Evolutionary conservation across 2,888 invertebrate species (phyloP).

Genomic region (Lamellibrachia satsuma): DNA sequence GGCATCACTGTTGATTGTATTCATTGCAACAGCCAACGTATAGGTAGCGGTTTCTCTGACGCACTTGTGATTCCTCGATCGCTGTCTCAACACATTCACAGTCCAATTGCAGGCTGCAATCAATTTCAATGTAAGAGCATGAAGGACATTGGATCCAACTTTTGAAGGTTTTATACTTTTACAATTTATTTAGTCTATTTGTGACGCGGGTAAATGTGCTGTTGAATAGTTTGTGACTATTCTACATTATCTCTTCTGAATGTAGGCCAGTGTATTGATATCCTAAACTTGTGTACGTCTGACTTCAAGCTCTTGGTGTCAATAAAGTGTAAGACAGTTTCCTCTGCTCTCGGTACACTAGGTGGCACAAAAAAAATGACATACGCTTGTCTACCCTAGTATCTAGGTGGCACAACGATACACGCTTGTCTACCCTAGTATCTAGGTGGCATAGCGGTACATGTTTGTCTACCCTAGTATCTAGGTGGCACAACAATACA

Average conservation of each 20-base stretch:
- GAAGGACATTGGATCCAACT: not conserved
- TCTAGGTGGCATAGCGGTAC: no score
- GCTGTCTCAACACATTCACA: not conserved
- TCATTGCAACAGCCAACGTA: no score
- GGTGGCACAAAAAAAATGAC: no score
- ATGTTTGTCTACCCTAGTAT: no score
- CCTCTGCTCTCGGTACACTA: not conserved
- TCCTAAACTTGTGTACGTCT: not conserved
- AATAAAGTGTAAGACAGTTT: not conserved
- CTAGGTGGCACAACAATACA: no score
- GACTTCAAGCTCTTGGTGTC: not conserved
- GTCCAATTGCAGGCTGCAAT: not conserved
- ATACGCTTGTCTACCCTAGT: no score
- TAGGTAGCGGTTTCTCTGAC: no score
- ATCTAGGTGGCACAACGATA: no score
- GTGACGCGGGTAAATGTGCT: not conserved
- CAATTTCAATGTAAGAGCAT: not conserved
- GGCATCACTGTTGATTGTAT: no score
- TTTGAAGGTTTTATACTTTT: not conserved
- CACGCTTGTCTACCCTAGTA: no score
- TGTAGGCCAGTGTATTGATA: not conserved
- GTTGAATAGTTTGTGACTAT: not conserved
- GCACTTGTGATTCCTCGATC: no score
- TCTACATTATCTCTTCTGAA: not conserved
- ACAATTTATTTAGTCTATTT: not conserved